Evolutionary conservation across 2,888 invertebrate species (phyloP).

Genomic region (Brenthis daphne): DNA sequence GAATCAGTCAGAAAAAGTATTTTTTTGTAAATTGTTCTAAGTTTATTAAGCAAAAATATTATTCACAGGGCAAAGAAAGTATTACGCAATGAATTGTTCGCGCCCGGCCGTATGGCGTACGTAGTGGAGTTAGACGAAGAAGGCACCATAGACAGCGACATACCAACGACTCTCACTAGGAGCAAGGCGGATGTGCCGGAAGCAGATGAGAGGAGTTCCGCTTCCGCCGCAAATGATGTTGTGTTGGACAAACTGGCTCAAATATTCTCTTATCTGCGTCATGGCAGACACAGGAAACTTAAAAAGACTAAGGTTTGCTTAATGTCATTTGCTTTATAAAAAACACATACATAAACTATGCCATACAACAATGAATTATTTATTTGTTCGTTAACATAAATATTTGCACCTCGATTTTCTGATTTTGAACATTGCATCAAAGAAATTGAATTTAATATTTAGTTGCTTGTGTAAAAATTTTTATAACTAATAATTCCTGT

Average conservation of each 20-base stretch:
- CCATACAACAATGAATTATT: no score
- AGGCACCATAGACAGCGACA: conserved; percentile 86
- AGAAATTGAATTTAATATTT: no score
- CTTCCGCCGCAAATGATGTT: conserved; percentile 86
- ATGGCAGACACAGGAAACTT: conserved; percentile 89
- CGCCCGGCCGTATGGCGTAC: conserved; percentile 98
- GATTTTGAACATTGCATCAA: no score
- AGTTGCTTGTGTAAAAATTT: no score
- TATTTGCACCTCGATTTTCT: no score
- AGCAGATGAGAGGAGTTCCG: conserved; percentile 79
- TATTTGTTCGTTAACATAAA: no score
- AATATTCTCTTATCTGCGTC: conserved; percentile 96
- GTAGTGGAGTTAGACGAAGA: conserved; percentile 97
- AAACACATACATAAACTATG: no score
- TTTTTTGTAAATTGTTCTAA: no score
- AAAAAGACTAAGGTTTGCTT: conserved; percentile 85
- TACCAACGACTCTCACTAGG: conserved; percentile 96
- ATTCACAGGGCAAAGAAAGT: conserved; percentile 68
- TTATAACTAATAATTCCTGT: no score
- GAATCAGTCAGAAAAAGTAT: no score
- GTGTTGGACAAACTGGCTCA: conserved; percentile 98
- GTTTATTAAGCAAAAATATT: no score
- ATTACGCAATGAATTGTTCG: conserved; percentile 94
- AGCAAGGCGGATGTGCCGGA: conserved; percentile 95
- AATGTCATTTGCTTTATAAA: no score